Percentiles rank a stretch among this genome's conserved stretches.
Evolutionary conservation across 1,140 invertebrate species (phyloP).

Genomic region (Megalopta genalis): DNA sequence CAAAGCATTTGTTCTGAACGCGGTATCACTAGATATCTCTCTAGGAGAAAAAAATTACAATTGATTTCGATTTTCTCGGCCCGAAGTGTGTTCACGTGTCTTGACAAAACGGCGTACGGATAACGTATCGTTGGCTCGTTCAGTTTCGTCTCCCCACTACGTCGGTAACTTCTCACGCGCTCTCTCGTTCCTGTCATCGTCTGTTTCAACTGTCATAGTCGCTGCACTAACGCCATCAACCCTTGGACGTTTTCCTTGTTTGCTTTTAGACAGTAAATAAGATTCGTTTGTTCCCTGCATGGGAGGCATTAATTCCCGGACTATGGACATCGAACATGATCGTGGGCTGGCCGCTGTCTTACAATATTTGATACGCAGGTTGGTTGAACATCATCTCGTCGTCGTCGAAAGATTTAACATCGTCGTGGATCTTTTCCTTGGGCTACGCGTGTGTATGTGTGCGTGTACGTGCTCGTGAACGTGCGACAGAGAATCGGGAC

Average conservation of each 20-base stretch:
- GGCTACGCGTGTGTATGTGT: neutral
- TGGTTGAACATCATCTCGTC: constrained; percentile 44
- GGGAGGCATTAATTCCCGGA: constrained; percentile 64
- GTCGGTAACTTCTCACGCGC: constrained; percentile 9
- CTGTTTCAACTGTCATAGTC: constrained; percentile 47
- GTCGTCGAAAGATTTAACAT: constrained; percentile 6
- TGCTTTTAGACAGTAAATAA: constrained; percentile 50
- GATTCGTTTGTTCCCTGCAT: constrained; percentile 53
- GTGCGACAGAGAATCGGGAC: constrained; percentile 1
- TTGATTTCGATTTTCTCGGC: neutral
- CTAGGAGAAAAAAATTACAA: neutral
- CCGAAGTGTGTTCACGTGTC: neutral
- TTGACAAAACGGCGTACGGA: neutral
- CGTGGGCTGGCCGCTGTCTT: constrained; percentile 74
- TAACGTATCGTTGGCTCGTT: neutral
- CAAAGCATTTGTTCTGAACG: neutral
- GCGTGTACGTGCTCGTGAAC: neutral
- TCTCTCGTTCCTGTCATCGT: constrained; percentile 38
- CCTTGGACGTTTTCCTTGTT: constrained; percentile 45
- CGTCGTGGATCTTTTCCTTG: constrained; percentile 3
- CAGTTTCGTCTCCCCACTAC: neutral
- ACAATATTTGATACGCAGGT: constrained; percentile 78
- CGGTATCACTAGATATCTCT: neutral
- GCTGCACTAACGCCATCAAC: constrained; percentile 42
- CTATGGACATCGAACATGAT: constrained; percentile 70